Conservation (phyloP, 2,797 vertebrate species). For the Poecilia picta region DNA sequence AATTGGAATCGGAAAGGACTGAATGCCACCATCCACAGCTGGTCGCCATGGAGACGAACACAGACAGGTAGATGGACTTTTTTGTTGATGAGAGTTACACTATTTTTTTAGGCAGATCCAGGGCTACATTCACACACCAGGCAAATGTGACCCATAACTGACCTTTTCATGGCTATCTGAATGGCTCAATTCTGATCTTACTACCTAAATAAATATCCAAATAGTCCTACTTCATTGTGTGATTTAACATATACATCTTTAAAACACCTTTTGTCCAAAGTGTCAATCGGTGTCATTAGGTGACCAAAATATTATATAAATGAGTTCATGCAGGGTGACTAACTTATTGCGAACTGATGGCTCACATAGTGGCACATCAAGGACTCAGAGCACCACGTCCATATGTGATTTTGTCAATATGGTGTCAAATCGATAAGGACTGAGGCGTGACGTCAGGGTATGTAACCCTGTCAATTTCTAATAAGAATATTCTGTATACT, state of each 20-base stretch:
- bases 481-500: not conserved
- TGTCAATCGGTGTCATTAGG: slow-evolving; percentile 15
- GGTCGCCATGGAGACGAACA: not conserved
- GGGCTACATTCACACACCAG: too few relatives aligned
- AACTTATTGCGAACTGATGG: slow-evolving; percentile 22
- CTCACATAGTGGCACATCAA: slow-evolving; percentile 18
- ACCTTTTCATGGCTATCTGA: too few relatives aligned
- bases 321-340: slow-evolving; percentile 1
- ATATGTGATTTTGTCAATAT: slow-evolving; percentile 19
- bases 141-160: too few relatives aligned
- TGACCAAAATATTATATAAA: slow-evolving; percentile 3
- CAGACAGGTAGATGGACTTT: not conserved
- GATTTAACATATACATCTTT: not conserved
- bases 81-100: not conserved
- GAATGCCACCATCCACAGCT: not conserved
- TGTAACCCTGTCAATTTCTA: not conserved
- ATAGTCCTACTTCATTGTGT: not conserved
- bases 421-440: slow-evolving; percentile 8
- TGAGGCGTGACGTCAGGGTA: slow-evolving; percentile 1
- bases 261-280: slow-evolving; percentile 4
- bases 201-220: too few relatives aligned
- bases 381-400: not conserved
- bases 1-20: not conserved
- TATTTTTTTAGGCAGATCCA: too few relatives aligned
- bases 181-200: too few relatives aligned